Conservation (phyloP, 2,113 vertebrate genomes). For the Charadrius vociferus region DNA sequence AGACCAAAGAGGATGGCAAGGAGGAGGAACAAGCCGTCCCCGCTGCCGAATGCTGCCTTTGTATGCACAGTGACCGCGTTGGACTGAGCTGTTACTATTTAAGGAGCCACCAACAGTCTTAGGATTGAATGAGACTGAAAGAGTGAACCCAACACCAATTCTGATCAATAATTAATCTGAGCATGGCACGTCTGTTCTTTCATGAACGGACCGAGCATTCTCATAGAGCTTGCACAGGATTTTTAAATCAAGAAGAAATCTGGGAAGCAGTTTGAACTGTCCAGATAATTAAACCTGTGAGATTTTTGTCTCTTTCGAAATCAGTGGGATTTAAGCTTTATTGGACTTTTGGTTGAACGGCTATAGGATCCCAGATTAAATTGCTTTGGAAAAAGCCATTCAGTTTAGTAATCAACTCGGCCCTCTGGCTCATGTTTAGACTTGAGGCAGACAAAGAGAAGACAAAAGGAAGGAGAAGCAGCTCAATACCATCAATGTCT, state of each 20-base stretch:
- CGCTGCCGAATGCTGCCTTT: background rate
- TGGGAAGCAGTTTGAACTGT: background rate
- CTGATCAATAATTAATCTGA: background rate
- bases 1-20: background rate
- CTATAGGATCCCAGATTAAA: background rate
- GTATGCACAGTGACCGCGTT: rapidly evolving
- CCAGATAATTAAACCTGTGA: background rate
- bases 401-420: background rate
- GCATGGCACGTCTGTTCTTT: too few species aligned
- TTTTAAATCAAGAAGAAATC: background rate
- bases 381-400: background rate
- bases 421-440: rapidly evolving
- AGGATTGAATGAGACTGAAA: background rate
- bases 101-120: background rate
- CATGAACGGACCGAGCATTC: rapidly evolving
- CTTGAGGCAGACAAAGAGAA: background rate
- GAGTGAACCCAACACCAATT: background rate
- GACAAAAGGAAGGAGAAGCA: background rate
- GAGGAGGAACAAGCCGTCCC: background rate
- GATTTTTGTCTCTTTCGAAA: background rate
- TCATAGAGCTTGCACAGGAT: background rate
- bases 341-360: background rate
- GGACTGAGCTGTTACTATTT: background rate
- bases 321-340: background rate
- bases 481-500: background rate